Conservation (phyloP, 2,888 invertebrate species). For the Bibio marci region DNA sequence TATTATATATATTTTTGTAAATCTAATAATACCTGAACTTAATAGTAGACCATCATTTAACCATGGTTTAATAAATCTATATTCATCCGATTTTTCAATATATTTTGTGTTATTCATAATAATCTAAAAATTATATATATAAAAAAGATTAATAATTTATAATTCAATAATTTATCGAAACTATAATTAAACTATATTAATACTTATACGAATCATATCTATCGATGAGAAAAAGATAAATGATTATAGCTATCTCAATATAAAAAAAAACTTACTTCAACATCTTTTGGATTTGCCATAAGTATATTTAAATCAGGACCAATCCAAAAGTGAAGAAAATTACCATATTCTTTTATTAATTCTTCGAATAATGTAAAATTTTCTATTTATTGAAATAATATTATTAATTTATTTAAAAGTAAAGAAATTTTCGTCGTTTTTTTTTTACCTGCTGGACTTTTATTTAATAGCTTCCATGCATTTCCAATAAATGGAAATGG, state of each 20-base stretch:
- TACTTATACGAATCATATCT: too few species aligned
- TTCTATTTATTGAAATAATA: background rate
- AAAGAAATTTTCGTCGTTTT: background rate
- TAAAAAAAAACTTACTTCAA: conserved; percentile 18
- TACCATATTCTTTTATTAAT: conserved; percentile 28
- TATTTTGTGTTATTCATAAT: conserved; percentile 13
- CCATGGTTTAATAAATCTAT: conserved; percentile 32
- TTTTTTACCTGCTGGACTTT: conserved; percentile 25
- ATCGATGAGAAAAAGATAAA: too few species aligned
- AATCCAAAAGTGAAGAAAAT: conserved; percentile 27
- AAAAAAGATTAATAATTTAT: background rate
- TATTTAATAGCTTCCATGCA: conserved; percentile 30
- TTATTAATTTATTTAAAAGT: background rate
- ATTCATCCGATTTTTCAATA: conserved; percentile 37
- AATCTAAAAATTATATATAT: conserved; percentile 29
- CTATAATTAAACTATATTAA: too few species aligned
- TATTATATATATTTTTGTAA: background rate
- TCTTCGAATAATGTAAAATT: conserved; percentile 11
- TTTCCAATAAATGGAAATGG: conserved; percentile 34
- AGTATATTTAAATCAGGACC: conserved; percentile 29
- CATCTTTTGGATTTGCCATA: conserved; percentile 26
- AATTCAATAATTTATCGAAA: background rate
- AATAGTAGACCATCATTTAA: conserved; percentile 38
- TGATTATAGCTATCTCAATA: background rate
- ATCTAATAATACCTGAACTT: conserved; percentile 17